Base-by-base conservation (phyloP, 1,140 invertebrate species). In the Notospermus geniculatus region DNA sequence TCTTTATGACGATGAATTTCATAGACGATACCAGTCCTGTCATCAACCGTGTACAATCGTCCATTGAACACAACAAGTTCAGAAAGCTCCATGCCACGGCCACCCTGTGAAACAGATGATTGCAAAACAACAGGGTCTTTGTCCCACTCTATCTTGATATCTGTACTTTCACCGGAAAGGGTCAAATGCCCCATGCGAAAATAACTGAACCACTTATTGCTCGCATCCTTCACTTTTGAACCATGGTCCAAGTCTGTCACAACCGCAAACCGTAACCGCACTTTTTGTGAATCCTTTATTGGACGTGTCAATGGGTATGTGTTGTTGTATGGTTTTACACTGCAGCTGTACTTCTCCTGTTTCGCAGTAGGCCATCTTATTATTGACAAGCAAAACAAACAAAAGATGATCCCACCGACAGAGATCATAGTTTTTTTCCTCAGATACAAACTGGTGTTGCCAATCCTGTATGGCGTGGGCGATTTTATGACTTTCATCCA, bases 21-120 rank as follows among this genome's bases (percentile, higher is more conserved):
- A 84, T 92, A 99, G 32, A 99, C 84, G 74, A 98, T 86, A 27
- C 97, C 97, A 27, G 96, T 98, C 66, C 96, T 84, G 81, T 99
- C 97, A 84, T 99, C 97, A 77, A 97, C 90, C n/a, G 89, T 90
- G 22, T 93, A 85, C 2, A 99, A 77, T 80, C 87, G 88, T 4
- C 95, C 95, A 84, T 99, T 90, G 79, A 94, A 99, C 0, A 93
- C 89, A 56, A 96, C 87, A 52, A 99, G 82, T 75, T 99, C 97
- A 0, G 96, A 98, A 0, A 99, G 82, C 80, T 99, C 97, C 95
- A 99, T 98, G 2, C 94, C 94, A 72, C 97, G 84, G 39, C 92
- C 76, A 39, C 91, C 93, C 54, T 91, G 84, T 0, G 86, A 80
- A 87, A 92, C 58, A 79, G 73, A 87, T 0, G 91, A 91, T 41